These are phyloP conservation scores for Coelinius sp. DNA, from an alignment of 2,888 invertebrate species.

Conservation along the genomic window DNA sequence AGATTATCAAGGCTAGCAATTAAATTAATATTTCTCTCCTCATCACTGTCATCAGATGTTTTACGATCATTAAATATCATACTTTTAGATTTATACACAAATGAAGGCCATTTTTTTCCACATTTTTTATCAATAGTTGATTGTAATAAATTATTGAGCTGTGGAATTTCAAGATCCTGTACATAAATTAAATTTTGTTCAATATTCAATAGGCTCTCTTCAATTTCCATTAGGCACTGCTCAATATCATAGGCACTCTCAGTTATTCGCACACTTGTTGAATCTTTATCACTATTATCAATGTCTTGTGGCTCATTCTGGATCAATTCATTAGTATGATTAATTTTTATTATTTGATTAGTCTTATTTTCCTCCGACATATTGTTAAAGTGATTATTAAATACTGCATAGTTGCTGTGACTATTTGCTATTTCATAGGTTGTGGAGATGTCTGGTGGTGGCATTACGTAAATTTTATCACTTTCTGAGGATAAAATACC, in stretches of 20 bases:
- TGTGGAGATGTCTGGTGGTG: slow-evolving; percentile 40
- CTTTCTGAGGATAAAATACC: slow-evolving; percentile 49
- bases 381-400: slow-evolving; percentile 50
- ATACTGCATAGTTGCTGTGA: slow-evolving; percentile 60
- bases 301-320: slow-evolving; percentile 21
- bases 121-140: slow-evolving; percentile 48
- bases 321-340: neutral
- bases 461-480: slow-evolving; percentile 41
- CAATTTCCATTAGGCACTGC: slow-evolving; percentile 62
- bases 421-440: slow-evolving; percentile 62
- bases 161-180: slow-evolving; percentile 61
- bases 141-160: slow-evolving; percentile 59
- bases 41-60: slow-evolving; percentile 37
- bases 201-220: slow-evolving; percentile 62
- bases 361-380: neutral
- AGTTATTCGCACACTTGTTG: neutral
- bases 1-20: slow-evolving; percentile 55
- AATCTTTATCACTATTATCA: slow-evolving; percentile 26
- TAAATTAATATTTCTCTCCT: slow-evolving; percentile 54
- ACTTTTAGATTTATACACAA: neutral
- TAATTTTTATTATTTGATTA: no score
- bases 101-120: slow-evolving; percentile 25
- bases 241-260: slow-evolving; percentile 58
- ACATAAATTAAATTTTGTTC: slow-evolving; percentile 63
- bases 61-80: slow-evolving; percentile 39